Conservation (phyloP, 1,140 invertebrate genomes). For the Dendrolimus punctatus region DNA sequence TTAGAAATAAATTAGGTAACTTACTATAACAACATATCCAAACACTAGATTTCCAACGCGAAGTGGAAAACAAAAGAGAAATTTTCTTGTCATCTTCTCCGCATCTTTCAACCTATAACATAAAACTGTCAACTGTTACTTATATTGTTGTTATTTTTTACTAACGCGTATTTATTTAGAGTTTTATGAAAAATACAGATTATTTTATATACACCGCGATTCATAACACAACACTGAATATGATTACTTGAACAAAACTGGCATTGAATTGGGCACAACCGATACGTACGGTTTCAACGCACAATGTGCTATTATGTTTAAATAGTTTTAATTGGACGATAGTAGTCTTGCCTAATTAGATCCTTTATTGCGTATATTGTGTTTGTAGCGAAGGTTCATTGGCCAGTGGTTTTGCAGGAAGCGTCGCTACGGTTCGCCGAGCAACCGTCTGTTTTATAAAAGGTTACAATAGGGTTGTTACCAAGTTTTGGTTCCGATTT, state of each 20-base stretch:
- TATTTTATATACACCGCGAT: slow-evolving; percentile 10
- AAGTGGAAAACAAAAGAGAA: slow-evolving; percentile 59
- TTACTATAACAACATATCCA: slow-evolving; percentile 61
- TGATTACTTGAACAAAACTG: slow-evolving; percentile 7
- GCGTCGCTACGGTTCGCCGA: slow-evolving; percentile 22
- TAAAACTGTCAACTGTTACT: background rate
- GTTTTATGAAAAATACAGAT: slow-evolving; percentile 12
- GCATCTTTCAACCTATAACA: slow-evolving; percentile 37
- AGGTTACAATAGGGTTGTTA: no score
- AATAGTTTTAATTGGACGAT: slow-evolving; percentile 27
- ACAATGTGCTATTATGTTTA: slow-evolving; percentile 40
- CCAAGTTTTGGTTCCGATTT: no score
- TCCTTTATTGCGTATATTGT: slow-evolving; percentile 5
- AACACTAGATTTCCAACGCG: slow-evolving; percentile 59
- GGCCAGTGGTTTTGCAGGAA: slow-evolving; percentile 19
- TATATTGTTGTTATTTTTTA: no score
- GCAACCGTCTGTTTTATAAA: background rate
- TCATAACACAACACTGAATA: background rate
- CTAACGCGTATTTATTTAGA: no score
- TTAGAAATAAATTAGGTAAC: slow-evolving; percentile 11
- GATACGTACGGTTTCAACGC: slow-evolving; percentile 18
- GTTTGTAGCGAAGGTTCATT: slow-evolving; percentile 8
- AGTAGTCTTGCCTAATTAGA: slow-evolving; percentile 13
- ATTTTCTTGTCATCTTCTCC: slow-evolving; percentile 59
- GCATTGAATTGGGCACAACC: slow-evolving; percentile 26